These are phyloP conservation scores for Glaucopsyche alexis DNA, from an alignment of 2,888 invertebrate genomes.

Conservation along the genomic window DNA sequence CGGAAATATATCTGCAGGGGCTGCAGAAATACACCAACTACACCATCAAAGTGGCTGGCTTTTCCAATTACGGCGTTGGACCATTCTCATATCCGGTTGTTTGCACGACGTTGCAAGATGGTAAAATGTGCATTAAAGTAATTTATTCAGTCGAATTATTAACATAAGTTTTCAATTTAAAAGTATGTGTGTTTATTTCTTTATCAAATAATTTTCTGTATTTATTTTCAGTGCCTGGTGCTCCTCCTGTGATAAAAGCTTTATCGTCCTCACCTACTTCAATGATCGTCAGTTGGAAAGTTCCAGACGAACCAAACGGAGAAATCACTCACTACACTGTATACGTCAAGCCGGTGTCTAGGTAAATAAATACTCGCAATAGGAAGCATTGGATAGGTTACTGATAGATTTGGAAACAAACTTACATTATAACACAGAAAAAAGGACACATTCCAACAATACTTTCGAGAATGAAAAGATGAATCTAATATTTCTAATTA, in stretches of 20 bases:
- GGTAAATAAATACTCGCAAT: slow-evolving; percentile 47
- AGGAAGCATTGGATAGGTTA: neutral
- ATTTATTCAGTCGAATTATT: neutral
- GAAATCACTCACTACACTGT: slow-evolving; percentile 89
- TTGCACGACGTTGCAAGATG: slow-evolving; percentile 91
- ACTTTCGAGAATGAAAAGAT: too few species aligned
- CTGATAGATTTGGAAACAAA: neutral
- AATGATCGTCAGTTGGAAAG: slow-evolving; percentile 91
- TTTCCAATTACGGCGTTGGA: slow-evolving; percentile 91
- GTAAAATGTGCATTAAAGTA: slow-evolving; percentile 65
- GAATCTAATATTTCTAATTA: too few species aligned
- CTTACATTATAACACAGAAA: neutral
- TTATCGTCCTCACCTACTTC: slow-evolving; percentile 89
- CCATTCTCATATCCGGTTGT: slow-evolving; percentile 86
- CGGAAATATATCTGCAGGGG: slow-evolving; percentile 87
- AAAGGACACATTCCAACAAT: too few species aligned
- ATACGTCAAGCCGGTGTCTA: slow-evolving; percentile 80
- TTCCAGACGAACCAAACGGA: slow-evolving; percentile 89
- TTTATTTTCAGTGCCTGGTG: slow-evolving; percentile 84
- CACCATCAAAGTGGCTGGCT: slow-evolving; percentile 90
- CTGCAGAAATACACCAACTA: slow-evolving; percentile 92
- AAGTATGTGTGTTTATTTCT: neutral
- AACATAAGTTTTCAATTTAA: too few species aligned
- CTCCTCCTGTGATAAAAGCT: slow-evolving; percentile 90
- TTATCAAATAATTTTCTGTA: neutral